Percentiles rank a stretch among this genome's conserved stretches.
phyloP scores from a whole-genome alignment of 2,888 invertebrate species.

The Cepaea hortensis region DNA sequence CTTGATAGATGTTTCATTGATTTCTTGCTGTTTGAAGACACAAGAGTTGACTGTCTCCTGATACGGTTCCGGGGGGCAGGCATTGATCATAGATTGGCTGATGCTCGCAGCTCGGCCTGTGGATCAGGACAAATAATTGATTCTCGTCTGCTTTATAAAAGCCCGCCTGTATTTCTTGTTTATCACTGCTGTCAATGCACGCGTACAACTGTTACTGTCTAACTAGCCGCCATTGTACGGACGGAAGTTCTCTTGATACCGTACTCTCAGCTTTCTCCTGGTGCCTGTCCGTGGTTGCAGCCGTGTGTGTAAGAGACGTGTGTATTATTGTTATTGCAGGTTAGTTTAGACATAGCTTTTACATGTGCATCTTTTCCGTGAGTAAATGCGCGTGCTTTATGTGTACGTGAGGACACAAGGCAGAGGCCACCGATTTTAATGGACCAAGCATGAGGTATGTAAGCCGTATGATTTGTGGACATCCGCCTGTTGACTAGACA shows the following conservation, averaged over 20 bases:
- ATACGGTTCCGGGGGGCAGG: slow-evolving; percentile 18
- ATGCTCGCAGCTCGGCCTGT: slow-evolving; percentile 8
- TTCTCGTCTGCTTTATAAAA: slow-evolving; percentile 22
- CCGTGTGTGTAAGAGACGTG: no score
- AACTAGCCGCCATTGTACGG: background rate
- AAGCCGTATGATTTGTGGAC: no score
- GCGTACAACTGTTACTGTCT: background rate
- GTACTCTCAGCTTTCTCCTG: no score
- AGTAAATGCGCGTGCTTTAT: background rate
- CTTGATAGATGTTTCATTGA: slow-evolving; percentile 21
- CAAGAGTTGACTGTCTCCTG: slow-evolving; percentile 21
- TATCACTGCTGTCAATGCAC: background rate
- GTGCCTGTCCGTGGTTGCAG: background rate
- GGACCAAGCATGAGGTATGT: no score
- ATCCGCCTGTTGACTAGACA: no score
- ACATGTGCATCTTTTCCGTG: background rate
- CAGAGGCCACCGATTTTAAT: no score
- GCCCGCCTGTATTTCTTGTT: background rate
- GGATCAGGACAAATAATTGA: slow-evolving; percentile 30
- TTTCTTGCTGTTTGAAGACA: slow-evolving; percentile 30
- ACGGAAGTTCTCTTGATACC: no score
- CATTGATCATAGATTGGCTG: slow-evolving; percentile 29
- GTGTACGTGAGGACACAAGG: no score
- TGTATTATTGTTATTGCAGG: no score
- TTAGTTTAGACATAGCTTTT: background rate